phyloP scores from a whole-genome alignment of 2,797 vertebrate genomes.

The Tauraco hartlaubi region DNA sequence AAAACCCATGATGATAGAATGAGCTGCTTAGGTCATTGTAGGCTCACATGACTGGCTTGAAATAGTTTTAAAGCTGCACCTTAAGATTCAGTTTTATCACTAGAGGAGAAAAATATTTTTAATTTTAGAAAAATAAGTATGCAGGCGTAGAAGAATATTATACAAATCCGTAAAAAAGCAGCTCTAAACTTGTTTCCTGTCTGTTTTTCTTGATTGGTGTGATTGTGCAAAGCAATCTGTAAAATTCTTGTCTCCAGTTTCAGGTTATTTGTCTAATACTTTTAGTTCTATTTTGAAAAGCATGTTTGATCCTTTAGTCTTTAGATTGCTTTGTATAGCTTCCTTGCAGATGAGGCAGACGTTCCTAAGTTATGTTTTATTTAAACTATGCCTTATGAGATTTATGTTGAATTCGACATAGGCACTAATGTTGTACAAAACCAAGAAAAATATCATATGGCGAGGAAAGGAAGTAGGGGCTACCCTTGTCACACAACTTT shows the following conservation, averaged over 20 bases:
- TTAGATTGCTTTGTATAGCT: neutral
- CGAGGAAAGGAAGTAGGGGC: neutral
- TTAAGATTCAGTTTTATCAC: neutral
- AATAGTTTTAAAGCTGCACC: neutral
- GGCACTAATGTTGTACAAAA: neutral
- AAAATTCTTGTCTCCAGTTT: neutral
- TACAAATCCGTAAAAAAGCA: neutral
- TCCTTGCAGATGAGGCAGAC: neutral
- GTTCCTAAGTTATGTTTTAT: neutral
- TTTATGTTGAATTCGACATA: neutral
- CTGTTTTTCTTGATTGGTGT: neutral
- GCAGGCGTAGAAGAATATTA: neutral
- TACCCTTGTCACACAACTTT: neutral
- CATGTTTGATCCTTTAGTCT: neutral
- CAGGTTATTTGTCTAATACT: neutral
- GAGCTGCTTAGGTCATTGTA: neutral
- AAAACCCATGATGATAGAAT: neutral
- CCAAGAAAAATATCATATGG: neutral
- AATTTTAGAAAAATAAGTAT: neutral
- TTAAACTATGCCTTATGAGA: neutral
- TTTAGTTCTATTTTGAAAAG: neutral
- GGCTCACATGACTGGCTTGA: neutral
- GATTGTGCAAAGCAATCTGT: neutral
- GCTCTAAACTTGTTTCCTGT: neutral
- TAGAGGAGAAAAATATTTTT: neutral